phyloP scores from a whole-genome alignment of 2,113 vertebrate genomes.

The Carassius carassius region DNA sequence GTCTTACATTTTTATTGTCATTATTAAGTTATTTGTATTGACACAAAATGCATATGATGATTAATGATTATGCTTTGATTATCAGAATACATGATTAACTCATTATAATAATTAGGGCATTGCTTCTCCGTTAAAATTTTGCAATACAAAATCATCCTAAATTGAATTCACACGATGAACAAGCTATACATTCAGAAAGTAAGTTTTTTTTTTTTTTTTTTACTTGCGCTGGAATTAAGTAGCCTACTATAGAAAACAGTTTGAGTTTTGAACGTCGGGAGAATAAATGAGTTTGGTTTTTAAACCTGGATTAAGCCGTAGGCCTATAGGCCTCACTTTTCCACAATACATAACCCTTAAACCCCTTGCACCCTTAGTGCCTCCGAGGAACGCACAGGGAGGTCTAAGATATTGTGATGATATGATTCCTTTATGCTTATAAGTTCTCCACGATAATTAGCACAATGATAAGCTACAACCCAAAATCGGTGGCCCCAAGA shows the following conservation, averaged over 20 bases:
- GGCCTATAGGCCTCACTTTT: not conserved
- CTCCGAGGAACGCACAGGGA: not conserved
- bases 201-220: no score
- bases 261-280: not conserved
- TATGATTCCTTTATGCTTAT: not conserved
- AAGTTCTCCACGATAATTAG: slow-evolving; percentile 76
- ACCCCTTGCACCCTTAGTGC: not conserved
- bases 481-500: slow-evolving; percentile 80
- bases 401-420: not conserved
- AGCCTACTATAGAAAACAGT: not conserved
- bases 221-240: not conserved
- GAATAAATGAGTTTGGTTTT: not conserved
- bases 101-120: not conserved
- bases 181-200: not conserved
- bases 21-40: not conserved
- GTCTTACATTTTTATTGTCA: not conserved
- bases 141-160: no score
- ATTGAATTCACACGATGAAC: no score
- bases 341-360: not conserved
- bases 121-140: not conserved
- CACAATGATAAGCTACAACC: slow-evolving; percentile 66
- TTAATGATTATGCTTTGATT: not conserved
- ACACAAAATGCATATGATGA: not conserved
- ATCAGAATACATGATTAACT: not conserved
- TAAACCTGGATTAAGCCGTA: slow-evolving; percentile 15